phyloP scores from a whole-genome alignment of 30 jellyfish, hydroid and myxozoan genomes.

The Chironex yamaguchii region DNA sequence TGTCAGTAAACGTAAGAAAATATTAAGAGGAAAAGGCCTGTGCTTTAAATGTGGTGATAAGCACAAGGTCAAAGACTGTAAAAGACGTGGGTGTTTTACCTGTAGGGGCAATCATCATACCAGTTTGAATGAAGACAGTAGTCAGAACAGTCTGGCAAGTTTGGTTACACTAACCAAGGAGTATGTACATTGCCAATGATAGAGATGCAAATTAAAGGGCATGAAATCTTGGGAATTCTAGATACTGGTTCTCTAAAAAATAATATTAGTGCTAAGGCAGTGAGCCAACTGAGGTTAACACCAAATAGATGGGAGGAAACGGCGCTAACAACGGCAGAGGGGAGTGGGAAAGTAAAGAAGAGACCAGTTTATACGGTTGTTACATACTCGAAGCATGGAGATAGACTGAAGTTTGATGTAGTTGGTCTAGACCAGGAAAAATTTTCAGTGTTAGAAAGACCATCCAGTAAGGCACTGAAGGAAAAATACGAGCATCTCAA shows the following conservation, averaged over 20 bases:
- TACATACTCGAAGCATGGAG: not conserved
- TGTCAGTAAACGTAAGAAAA: not conserved
- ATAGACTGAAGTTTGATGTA: not conserved
- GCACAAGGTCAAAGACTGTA: constrained; percentile 39
- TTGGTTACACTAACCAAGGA: too few relatives aligned
- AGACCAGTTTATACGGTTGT: not conserved
- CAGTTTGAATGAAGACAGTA: constrained; percentile 55
- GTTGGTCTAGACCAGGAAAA: not conserved
- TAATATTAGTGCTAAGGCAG: not conserved
- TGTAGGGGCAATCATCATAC: constrained; percentile 62
- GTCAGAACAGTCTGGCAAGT: too few relatives aligned
- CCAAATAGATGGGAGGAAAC: not conserved
- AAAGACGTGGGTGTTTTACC: constrained; percentile 51
- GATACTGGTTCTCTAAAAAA: not conserved
- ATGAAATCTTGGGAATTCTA: not conserved
- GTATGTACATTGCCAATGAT: too few relatives aligned
- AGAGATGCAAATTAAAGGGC: too few relatives aligned
- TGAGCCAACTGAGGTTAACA: not conserved
- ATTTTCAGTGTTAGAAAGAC: not conserved
- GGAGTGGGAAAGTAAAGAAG: not conserved
- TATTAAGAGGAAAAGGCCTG: not conserved
- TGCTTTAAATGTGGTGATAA: constrained; percentile 51
- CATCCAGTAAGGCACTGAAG: not conserved
- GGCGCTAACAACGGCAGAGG: not conserved
- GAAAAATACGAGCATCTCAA: not conserved